These are phyloP conservation scores for Caenorhabditis afra DNA, from an alignment of 2,888 invertebrate species.

Conservation along the genomic window DNA sequence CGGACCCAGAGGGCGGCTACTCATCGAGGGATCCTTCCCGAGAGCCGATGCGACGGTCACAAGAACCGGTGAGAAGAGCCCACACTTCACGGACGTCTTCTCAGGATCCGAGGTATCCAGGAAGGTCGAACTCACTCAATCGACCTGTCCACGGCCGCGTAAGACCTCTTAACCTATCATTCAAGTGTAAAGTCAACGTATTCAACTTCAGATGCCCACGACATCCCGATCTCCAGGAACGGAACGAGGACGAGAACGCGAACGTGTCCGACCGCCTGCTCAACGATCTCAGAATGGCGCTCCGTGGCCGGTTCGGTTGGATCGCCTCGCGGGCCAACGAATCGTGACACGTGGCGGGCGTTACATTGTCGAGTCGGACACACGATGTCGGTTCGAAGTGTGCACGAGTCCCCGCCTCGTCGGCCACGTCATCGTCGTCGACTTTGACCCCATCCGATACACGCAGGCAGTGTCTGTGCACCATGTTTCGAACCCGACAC, in stretches of 20 bases:
- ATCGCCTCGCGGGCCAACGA: slow-evolving; percentile 42
- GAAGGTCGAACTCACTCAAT: slow-evolving; percentile 7
- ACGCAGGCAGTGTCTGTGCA: slow-evolving; percentile 52
- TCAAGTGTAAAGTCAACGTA: background rate
- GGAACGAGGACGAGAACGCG: slow-evolving; percentile 15
- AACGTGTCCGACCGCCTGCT: background rate
- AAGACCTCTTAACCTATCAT: too few relatives aligned
- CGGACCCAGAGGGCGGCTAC: slow-evolving; percentile 13
- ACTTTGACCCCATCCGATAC: slow-evolving; percentile 11
- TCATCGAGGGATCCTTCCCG: slow-evolving; percentile 19
- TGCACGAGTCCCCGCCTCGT: slow-evolving; percentile 23
- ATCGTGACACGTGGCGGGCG: slow-evolving; percentile 49
- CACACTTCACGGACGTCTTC: background rate
- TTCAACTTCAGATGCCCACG: slow-evolving; percentile 6
- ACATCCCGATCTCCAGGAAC: slow-evolving; percentile 1
- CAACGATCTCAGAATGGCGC: background rate
- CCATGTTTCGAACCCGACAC: slow-evolving; percentile 21
- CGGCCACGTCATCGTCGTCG: slow-evolving; percentile 39
- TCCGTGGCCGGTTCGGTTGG: slow-evolving; percentile 38
- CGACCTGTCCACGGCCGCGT: slow-evolving; percentile 8
- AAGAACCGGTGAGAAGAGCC: slow-evolving; percentile 20
- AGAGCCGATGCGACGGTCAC: slow-evolving; percentile 9
- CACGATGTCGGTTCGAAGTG: slow-evolving; percentile 53
- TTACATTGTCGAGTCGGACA: slow-evolving; percentile 51
- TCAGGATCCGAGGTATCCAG: background rate